Evolutionary conservation across 2,797 vertebrate species (phyloP).

Genomic region (Glyptemys insculpta): DNA sequence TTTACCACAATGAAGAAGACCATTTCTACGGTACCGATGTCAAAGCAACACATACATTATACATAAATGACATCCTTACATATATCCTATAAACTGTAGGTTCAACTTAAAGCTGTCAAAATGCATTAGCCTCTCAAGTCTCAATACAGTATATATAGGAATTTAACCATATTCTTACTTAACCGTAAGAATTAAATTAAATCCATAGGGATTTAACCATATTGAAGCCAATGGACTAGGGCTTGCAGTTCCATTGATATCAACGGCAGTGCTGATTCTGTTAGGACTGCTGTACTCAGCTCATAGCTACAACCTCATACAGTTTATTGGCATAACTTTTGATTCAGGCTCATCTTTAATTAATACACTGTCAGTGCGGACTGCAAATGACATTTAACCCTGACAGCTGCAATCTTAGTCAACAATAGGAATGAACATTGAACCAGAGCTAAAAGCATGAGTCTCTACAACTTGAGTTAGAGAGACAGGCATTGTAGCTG

Average conservation of each 20-base stretch:
- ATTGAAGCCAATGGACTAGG: rapidly evolving
- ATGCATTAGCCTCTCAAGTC: rapidly evolving
- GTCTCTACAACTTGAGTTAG: background rate
- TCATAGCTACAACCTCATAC: background rate
- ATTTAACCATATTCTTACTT: too few relatives aligned
- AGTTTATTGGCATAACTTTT: background rate
- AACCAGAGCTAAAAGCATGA: background rate
- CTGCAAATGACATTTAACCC: too few relatives aligned
- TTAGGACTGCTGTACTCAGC: background rate
- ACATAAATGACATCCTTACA: rapidly evolving
- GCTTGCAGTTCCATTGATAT: rapidly evolving
- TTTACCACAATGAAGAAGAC: background rate
- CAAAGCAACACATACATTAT: rapidly evolving
- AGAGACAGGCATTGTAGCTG: background rate
- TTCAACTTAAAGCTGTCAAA: rapidly evolving
- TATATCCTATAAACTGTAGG: rapidly evolving
- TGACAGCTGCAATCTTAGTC: background rate
- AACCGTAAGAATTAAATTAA: too few relatives aligned
- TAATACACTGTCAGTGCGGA: background rate
- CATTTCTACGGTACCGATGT: rapidly evolving
- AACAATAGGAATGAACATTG: background rate
- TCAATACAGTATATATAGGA: rapidly evolving
- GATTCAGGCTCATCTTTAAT: background rate
- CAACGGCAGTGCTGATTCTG: background rate
- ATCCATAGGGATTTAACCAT: rapidly evolving